Evolutionary conservation across 1,140 invertebrate species (phyloP), one percentile per base, ranked within the genome.

Genomic region (Belonocnema kinseyi): DNA sequence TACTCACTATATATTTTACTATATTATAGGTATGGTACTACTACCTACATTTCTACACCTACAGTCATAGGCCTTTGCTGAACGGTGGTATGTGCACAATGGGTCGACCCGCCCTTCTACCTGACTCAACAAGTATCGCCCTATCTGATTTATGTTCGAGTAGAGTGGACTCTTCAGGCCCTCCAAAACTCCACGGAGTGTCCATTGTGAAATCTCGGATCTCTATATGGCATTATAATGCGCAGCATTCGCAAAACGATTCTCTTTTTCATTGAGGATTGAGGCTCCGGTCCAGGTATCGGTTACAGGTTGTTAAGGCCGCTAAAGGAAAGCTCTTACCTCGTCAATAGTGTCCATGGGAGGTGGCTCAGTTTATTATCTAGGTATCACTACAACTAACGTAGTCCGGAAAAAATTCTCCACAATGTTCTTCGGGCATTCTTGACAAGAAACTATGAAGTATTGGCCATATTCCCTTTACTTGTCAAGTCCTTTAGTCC

Each of bases 271-370:
- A 81, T 75, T 81, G 74, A 73, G 40, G 51, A 50, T 56, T 6
- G 56, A 75, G 26, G 76, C 71, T 76, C 46, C 53, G 56, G 75
- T 46, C 26, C 79, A 86, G 82, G 80, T 87, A 86, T 84, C 83
- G 81, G 80, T 87, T 88, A 83, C 77, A 83, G 85, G 81, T 80
- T 86, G 80, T 86, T 84, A 82, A 85, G 75, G 71, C 61, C 77
- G 80, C 83, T 82, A 78, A 81, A 80, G 75, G 76, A 81, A 87
- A 80, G 75, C 58, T 76, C 75, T 58, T 50, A 52, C 17, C 75
- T 17, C 21, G 33, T 74, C 51, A 74, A 74, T 74, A 74, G 73
- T 53, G 46, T 73, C 51, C 46, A 33, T 33, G 61, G 51, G 19
- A 13, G 19, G 46, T 74, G 17, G 17, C 26, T 17, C 61, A 66